A percentile compares a stretch with the other conserved stretches of the same genome.
Conservation (phyloP, 2,888 invertebrate species). For the Amiota minor region DNA sequence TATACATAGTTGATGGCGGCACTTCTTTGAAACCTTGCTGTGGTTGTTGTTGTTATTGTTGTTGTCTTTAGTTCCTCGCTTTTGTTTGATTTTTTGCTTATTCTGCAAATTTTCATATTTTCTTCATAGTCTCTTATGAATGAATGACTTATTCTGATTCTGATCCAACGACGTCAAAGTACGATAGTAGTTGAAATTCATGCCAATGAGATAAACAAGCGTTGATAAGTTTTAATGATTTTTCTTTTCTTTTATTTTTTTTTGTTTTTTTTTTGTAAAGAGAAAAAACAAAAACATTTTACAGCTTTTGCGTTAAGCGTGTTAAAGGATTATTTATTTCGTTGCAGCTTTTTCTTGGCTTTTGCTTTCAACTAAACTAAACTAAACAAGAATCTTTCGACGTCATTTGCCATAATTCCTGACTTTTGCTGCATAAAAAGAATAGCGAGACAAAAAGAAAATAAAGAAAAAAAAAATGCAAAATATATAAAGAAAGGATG, state of each 20-base stretch:
- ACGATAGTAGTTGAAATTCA: neutral
- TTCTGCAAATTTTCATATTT: neutral
- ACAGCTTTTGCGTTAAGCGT: conserved; percentile 12
- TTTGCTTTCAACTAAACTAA: conserved; percentile 1
- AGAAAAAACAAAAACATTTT: conserved; percentile 11
- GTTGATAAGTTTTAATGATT: conserved; percentile 3
- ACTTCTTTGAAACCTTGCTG: neutral
- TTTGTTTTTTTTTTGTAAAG: neutral
- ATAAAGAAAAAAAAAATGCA: conserved; percentile 45
- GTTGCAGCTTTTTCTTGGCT: conserved; percentile 9
- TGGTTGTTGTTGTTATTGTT: too few relatives aligned
- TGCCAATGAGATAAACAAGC: conserved; percentile 18
- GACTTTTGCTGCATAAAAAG: conserved; percentile 6
- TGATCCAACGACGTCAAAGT: too few relatives aligned
- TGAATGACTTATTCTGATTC: too few relatives aligned
- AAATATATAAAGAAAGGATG: neutral
- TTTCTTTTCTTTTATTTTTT: too few relatives aligned
- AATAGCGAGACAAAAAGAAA: conserved; percentile 47
- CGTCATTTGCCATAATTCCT: conserved; percentile 20
- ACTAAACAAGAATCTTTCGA: neutral
- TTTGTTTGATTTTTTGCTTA: neutral
- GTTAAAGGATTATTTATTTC: conserved; percentile 21
- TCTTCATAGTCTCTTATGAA: too few relatives aligned
- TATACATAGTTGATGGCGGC: neutral
- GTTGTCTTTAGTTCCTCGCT: neutral